Base-by-base conservation (phyloP, 2,797 vertebrate genomes). In the Momotus momota region DNA sequence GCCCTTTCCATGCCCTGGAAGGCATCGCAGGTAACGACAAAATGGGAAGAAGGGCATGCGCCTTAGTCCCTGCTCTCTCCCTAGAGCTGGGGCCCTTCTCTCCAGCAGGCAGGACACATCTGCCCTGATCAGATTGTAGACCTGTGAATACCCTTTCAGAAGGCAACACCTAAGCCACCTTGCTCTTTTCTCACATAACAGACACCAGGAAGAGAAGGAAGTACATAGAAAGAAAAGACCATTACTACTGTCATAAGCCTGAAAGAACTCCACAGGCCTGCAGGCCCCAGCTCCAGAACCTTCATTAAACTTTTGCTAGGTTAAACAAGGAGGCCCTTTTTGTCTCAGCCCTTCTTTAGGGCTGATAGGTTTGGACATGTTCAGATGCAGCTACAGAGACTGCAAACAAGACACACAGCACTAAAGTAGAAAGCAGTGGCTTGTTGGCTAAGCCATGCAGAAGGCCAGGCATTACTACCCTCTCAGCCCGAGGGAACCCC, bases 21-120 rank as follows among this genome's bases (percentile, higher is more conserved):
- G 33, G 7, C 21, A 71, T 9, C 0, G 0, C 19, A 41, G 43
- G 22, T 23, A 70, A 10, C 0, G 1, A 9, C 27, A 45, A 3
- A 11, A 13, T 2, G 15, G 31, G 21, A 88, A 81, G 7, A 61
- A 43, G 13, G 8, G 10, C 9, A 17, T 0, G 1, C 26, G 54
- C n/a, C n/a, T 60, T 71, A 48, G 41, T 64, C 19, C 4, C 26
- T 31, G 8, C 5, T 48, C 51, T 58, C 14, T 54, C 40, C 61
- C 40, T 57, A 62, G 64, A 85, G 40, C 23, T 61, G 41, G 6
- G 22, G 8, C 1, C 16, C 9, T 26, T 43, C 33, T 65, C 10
- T 49, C 13, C 49, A 86, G 20, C 26, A 75, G 31, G 31, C 20
- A 57, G 65, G 41, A 71, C 20, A 52, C 38, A 21, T 43, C 19